Evolutionary conservation across 2,888 invertebrate species (phyloP), one percentile per base, ranked within the genome.

Genomic region (Diaphora mendica): DNA sequence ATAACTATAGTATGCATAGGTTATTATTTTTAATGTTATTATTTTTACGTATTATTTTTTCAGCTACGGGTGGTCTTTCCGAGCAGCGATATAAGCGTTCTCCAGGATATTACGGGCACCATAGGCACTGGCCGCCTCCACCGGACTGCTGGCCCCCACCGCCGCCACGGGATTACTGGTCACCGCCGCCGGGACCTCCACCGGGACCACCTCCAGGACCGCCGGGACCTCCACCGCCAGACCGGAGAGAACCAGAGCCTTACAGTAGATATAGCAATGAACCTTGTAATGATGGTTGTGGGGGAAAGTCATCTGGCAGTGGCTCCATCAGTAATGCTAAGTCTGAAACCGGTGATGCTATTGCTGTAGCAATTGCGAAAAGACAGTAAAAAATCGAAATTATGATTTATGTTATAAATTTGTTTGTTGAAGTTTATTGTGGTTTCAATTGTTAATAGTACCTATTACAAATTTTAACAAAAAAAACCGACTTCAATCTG

Each of bases 341-440:
- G 30, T 91, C 91, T 78, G 86, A 85, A 0, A 80, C 87, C 0
- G 92, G 92, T 0, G 80, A 85, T 0, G 92, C 92, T 0, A 85
- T 93, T 0, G 92, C 93, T 0, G 77, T 93, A 0, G 91, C 92
- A 1, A 82, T 92, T 2, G 87, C 92, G n/a, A 89, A 85, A 69
- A 85, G 64, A 48, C 20, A 70, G 13, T 70, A 42, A 70, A 8
- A 13, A 30, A 2, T 33, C 3, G 0, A 23, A 33, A 35, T 17
- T 20, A 64, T 26, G 30, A 35, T 48, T 64, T n/a, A n/a, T 30
- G 30, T 30, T 69, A 59, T 39, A 55, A 69, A 20, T 26, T 55
- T 26, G 26, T 39, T 69, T 55, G 48, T 51, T 35, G 11, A 23
- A 68, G 4, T 59, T 17, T 26, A n/a, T n/a, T n/a, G 15, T 23